A percentile compares a stretch with the other conserved stretches of the same genome.
phyloP scores from a whole-genome alignment of 2,113 vertebrate species.

The Sus scrofa region T2T-Sscrofa CM000824.6:112484501-112485000 shows the following conservation, averaged over 20 bases:
- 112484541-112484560: no score
- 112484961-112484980: neutral
- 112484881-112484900: slow-evolving; percentile 2
- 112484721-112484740: neutral
- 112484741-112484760: neutral
- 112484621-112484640: neutral
- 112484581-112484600: neutral
- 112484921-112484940: neutral
- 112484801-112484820: neutral
- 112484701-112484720: neutral
- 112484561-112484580: neutral
- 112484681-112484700: neutral
- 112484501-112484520: neutral
- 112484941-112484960: neutral
- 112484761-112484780: neutral
- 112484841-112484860: neutral
- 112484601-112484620: neutral
- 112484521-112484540: neutral
- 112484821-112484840: neutral
- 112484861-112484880: neutral
- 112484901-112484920: neutral
- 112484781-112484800: neutral
- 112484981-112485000: neutral
- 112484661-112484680: neutral
- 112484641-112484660: neutral